These are phyloP conservation scores for Festucalex cinctus DNA, from an alignment of 2,113 vertebrate genomes.

Conservation along the genomic window DNA sequence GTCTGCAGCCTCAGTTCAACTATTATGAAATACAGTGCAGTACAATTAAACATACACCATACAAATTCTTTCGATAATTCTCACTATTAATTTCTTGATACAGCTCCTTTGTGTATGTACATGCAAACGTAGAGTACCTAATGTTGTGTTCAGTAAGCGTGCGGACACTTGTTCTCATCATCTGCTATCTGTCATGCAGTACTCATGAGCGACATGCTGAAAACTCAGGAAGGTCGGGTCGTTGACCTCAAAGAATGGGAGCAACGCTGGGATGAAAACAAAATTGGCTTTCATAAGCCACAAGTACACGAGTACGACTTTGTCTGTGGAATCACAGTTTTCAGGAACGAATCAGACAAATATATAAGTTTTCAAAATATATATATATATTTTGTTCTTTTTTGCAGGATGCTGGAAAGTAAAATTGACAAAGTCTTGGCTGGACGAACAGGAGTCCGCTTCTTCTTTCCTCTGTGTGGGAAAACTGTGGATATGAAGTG, in stretches of 20 bases:
- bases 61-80: no score
- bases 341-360: not conserved
- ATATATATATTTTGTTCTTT: no score
- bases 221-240: slow-evolving; percentile 59
- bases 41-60: no score
- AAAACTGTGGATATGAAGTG: slow-evolving; percentile 92
- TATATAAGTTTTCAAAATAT: no score
- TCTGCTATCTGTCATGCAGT: not conserved
- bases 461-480: slow-evolving; percentile 91
- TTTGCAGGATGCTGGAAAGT: slow-evolving; percentile 73
- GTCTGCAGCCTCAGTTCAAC: not conserved
- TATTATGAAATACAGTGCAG: not conserved
- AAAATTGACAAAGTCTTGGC: slow-evolving; percentile 76
- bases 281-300: slow-evolving; percentile 75
- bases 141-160: not conserved
- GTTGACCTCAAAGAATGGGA: slow-evolving; percentile 78
- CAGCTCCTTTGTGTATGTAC: not conserved
- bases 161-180: not conserved
- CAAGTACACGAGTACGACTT: slow-evolving; percentile 72
- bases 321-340: not conserved
- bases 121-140: not conserved
- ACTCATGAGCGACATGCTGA: slow-evolving; percentile 36
- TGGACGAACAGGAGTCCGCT: slow-evolving; percentile 66
- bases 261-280: slow-evolving; percentile 71
- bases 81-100: not conserved